Conservation (phyloP, 1,140 invertebrate genomes). For the Meloidogyne hapla region DNA sequence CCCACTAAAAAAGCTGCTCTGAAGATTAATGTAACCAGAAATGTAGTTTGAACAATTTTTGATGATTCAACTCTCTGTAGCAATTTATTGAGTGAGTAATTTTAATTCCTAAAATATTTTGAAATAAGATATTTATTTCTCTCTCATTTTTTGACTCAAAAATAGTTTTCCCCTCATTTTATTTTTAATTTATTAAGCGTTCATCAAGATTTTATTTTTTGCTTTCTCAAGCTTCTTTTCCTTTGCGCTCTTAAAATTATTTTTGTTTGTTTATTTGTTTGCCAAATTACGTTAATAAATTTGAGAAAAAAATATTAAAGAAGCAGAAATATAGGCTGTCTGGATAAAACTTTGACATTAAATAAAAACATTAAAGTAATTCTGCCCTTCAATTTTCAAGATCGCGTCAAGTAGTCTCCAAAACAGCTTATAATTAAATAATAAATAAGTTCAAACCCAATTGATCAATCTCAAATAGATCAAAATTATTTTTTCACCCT, state of each 20-base stretch:
- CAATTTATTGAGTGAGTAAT: too few relatives aligned
- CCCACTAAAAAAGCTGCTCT: too few relatives aligned
- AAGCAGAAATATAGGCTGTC: neutral
- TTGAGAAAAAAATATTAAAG: neutral
- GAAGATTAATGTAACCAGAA: too few relatives aligned
- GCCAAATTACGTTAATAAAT: neutral
- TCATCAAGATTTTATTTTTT: neutral
- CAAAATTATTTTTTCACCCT: neutral
- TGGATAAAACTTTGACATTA: neutral
- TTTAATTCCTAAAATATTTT: too few relatives aligned
- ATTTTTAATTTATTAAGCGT: neutral
- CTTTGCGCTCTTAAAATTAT: neutral
- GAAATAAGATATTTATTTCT: neutral
- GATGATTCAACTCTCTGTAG: too few relatives aligned
- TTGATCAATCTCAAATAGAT: neutral
- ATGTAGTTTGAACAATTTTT: too few relatives aligned
- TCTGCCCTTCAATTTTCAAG: neutral
- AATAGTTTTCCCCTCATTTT: neutral
- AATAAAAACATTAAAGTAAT: neutral
- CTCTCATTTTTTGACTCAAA: neutral
- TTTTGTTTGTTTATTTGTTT: slow-evolving; percentile 4
- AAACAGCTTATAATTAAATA: neutral
- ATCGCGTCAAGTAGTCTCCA: neutral
- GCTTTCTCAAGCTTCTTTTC: neutral
- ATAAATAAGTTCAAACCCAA: neutral